phyloP scores from a whole-genome alignment of 2,888 invertebrate genomes.

The Frankliniella intonsa region DNA sequence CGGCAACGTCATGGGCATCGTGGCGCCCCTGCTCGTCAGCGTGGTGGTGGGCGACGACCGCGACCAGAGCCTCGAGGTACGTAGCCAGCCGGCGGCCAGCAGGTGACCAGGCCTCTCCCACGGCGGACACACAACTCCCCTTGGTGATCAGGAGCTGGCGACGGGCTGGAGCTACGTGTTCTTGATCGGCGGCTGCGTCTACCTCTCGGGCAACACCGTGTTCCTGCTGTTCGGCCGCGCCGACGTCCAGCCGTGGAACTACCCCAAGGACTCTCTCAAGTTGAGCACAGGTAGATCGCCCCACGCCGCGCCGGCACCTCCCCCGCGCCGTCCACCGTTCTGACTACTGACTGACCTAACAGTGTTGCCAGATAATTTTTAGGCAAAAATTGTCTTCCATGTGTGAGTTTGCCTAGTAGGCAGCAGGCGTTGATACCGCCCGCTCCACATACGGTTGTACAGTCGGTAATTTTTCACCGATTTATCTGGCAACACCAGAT shows the following conservation, averaged over 20 bases:
- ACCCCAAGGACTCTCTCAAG: not conserved
- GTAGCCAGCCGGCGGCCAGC: not conserved
- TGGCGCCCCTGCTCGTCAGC: conserved; percentile 61
- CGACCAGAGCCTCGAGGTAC: not conserved
- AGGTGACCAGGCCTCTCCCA: no score
- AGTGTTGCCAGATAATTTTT: no score
- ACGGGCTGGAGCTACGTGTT: conserved; percentile 3
- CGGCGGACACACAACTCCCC: not conserved
- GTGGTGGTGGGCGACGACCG: not conserved
- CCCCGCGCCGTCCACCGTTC: no score
- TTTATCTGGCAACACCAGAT: no score
- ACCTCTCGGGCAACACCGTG: not conserved
- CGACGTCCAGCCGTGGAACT: conserved; percentile 16
- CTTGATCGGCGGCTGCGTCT: conserved; percentile 4
- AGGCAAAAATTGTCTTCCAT: no score
- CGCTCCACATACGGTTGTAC: no score
- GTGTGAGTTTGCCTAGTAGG: no score
- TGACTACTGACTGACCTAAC: not conserved
- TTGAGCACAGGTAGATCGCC: not conserved
- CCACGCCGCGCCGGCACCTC: no score
- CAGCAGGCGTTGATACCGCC: no score
- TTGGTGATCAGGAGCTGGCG: not conserved
- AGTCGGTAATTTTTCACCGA: no score
- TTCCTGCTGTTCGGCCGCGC: not conserved
- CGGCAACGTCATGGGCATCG: conserved; percentile 72